Conservation (phyloP, 2,797 vertebrate species). For the Setipinna tenuifilis region DNA sequence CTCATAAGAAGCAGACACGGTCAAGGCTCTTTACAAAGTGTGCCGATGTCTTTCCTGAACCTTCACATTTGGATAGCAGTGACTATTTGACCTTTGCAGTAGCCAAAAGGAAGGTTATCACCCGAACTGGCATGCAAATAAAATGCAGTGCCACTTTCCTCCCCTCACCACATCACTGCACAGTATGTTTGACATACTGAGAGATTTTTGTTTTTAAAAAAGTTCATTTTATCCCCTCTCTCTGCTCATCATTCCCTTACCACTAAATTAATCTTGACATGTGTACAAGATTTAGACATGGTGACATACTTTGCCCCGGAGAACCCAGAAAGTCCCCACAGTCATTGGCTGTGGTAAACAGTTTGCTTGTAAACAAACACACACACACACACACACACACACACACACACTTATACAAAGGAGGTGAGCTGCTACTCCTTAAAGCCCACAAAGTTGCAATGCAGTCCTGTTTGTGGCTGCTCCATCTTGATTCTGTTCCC, state of each 20-base stretch:
- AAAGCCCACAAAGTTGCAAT: neutral
- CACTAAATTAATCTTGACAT: neutral
- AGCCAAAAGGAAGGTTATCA: neutral
- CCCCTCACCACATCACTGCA: neutral
- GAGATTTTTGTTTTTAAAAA: neutral
- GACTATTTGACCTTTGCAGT: neutral
- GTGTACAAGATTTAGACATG: neutral
- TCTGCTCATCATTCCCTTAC: neutral
- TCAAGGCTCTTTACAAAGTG: neutral
- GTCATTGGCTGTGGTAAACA: neutral
- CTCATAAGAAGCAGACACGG: neutral
- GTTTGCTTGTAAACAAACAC: neutral
- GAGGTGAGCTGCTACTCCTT: constrained; percentile 11
- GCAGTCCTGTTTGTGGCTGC: neutral
- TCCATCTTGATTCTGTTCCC: neutral
- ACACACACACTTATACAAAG: neutral
- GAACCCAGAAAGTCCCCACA: neutral
- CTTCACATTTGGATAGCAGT: neutral
- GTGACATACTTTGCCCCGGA: neutral
- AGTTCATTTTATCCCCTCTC: neutral
- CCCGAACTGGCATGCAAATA: neutral
- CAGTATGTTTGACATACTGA: neutral
- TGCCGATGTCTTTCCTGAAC: neutral
- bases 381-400: neutral
- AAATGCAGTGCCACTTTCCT: neutral